A percentile compares a stretch with the other conserved stretches of the same genome.
Evolutionary conservation across 2,888 invertebrate species (phyloP).

Genomic region (Polyploca ridens): DNA sequence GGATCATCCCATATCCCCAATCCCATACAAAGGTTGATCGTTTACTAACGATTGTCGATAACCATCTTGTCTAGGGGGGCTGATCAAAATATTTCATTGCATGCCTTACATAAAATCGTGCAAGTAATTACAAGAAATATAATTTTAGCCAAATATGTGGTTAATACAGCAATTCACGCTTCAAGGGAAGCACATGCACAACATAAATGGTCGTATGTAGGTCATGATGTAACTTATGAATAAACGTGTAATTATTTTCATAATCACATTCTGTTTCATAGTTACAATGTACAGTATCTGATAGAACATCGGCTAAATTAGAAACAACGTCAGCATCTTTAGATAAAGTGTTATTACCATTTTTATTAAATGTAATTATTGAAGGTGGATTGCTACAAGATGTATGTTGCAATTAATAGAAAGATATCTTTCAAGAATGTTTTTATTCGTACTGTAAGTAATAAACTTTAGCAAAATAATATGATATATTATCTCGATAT

Average conservation of each 20-base stretch:
- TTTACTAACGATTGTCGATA: no score
- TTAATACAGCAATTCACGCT: constrained; percentile 63
- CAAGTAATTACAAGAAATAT: constrained; percentile 25
- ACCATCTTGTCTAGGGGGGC: no score
- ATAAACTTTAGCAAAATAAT: no score
- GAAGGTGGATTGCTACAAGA: neutral
- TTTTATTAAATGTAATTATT: constrained; percentile 32
- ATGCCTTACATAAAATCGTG: neutral
- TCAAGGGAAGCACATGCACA: constrained; percentile 53
- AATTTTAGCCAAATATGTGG: constrained; percentile 44
- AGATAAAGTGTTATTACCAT: constrained; percentile 34
- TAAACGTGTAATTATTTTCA: constrained; percentile 65
- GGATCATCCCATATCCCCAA: no score
- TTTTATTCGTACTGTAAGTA: no score
- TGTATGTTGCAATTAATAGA: neutral
- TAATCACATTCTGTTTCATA: constrained; percentile 64
- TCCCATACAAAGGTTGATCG: no score
- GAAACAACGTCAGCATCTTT: constrained; percentile 25
- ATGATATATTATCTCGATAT: neutral
- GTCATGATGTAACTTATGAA: constrained; percentile 72
- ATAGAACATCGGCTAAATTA: constrained; percentile 46
- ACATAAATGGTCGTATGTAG: constrained; percentile 55
- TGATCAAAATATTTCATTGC: neutral
- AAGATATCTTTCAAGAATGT: neutral
- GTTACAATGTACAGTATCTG: constrained; percentile 47